Evolutionary conservation across 92 coral and sea anemone genomes (phyloP).

Genomic region (Micromussa lordhowensis): DNA sequence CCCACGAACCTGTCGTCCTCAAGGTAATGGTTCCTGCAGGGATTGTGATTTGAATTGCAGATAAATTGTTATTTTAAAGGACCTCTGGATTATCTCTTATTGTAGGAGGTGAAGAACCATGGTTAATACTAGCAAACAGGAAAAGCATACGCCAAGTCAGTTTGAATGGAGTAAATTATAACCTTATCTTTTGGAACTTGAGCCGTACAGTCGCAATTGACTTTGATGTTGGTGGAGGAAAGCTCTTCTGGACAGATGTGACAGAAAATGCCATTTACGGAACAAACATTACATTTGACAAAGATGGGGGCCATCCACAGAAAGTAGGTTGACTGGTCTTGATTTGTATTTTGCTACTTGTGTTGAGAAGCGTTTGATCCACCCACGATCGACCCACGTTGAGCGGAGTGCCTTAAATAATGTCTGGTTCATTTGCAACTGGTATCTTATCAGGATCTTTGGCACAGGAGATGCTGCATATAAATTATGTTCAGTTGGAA

Average conservation of each 20-base stretch:
- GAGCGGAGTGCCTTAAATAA: too few relatives aligned
- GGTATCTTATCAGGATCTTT: too few relatives aligned
- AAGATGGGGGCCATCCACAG: conserved; percentile 37
- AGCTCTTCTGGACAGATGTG: conserved; percentile 88
- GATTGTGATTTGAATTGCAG: background rate
- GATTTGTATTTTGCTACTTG: background rate
- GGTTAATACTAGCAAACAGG: conserved; percentile 80
- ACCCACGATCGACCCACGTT: too few relatives aligned
- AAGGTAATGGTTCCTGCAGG: conserved; percentile 52
- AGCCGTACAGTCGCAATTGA: conserved; percentile 86
- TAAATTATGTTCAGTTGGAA: too few relatives aligned
- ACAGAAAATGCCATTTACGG: conserved; percentile 77
- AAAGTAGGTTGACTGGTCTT: conserved; percentile 27
- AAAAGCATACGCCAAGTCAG: conserved; percentile 64
- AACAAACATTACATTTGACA: conserved; percentile 11
- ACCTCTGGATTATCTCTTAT: background rate
- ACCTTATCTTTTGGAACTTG: conserved; percentile 58
- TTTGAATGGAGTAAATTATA: conserved; percentile 67
- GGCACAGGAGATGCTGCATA: too few relatives aligned
- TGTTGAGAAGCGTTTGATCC: too few relatives aligned
- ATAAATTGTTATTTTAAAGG: background rate
- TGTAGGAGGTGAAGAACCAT: conserved; percentile 71
- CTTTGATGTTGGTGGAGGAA: conserved; percentile 73
- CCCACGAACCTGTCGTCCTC: conserved; percentile 77
- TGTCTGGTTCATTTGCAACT: too few relatives aligned